phyloP scores from a whole-genome alignment of 2,888 invertebrate species.

The Sialis lutaria region DNA sequence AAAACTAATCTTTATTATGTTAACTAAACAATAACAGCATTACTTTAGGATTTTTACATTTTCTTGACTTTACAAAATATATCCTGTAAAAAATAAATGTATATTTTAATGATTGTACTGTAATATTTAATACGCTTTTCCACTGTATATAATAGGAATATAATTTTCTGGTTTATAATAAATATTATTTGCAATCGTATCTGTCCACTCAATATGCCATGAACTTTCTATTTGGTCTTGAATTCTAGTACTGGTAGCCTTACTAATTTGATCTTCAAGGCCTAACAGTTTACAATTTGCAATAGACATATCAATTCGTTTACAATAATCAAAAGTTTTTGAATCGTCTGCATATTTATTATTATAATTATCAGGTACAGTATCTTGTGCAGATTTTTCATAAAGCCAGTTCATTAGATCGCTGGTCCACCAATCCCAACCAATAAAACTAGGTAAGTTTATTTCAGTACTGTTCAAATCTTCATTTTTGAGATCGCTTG shows the following conservation, averaged over 20 bases:
- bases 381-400: constrained; percentile 14
- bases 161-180: background rate
- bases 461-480: constrained; percentile 7
- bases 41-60: too few relatives aligned
- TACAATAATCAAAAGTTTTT: constrained; percentile 7
- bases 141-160: too few relatives aligned
- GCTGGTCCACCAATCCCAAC: constrained; percentile 27
- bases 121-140: too few relatives aligned
- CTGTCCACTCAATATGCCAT: constrained; percentile 27
- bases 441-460: constrained; percentile 14
- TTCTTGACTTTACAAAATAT: too few relatives aligned
- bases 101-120: too few relatives aligned
- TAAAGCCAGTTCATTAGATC: constrained; percentile 24
- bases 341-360: background rate
- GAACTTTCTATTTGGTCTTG: constrained; percentile 25
- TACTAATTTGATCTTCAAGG: constrained; percentile 21
- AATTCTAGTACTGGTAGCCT: constrained; percentile 22
- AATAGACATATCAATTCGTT: constrained; percentile 16
- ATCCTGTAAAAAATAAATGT: too few relatives aligned
- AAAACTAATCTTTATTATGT: too few relatives aligned
- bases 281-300: constrained; percentile 17
- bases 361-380: background rate
- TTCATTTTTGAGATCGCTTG: constrained; percentile 7
- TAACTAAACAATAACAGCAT: too few relatives aligned
- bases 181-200: constrained; percentile 11